Base-by-base conservation (phyloP, 2,888 invertebrate genomes). In the Cheilosia vulpina region DNA sequence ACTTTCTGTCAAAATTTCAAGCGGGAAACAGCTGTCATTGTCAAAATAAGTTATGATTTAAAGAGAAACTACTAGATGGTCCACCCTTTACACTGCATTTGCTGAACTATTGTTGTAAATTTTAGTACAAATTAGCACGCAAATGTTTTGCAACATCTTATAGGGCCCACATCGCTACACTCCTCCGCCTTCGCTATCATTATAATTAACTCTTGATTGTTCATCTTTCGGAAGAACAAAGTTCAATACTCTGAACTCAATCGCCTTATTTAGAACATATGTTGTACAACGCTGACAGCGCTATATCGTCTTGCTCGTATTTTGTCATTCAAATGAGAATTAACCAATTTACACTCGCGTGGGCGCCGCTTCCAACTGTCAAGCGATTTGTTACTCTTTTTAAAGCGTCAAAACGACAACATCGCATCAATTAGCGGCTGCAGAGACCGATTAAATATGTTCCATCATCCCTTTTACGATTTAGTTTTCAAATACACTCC, bases 161-260 rank as follows among this genome's bases (percentile, higher is more conserved):
- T 7, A 7, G 45, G 45, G 45, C n/a, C 45, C 15, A 6, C 17
- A 2, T 21, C 13, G 17, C 11, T 21, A 50, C 13, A 6, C 45
- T 21, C 6, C 9, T 21, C 11, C 50, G 50, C 13, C 31, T 17
- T 7, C 43, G n/a, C 9, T 47, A 21, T 58, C 11, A 3, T 41
- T 27, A 27, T 2, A 6, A 27, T 27, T 7, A 2, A 24, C 31
- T 15, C 7, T 21, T 17, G 17, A n/a, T 65, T 65, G 27, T 17
- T 58, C 9, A 21, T 50, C 15, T 34, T 15, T 4, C 47, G 13
- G n/a, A 4, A 27, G n/a, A n/a, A 43, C n/a, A 17, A 27, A 41
- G 7, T 21, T 57, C n/a, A 21, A 63, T 53, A 43, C 62, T 45
- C 15, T 73, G 62, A 63, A 73, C 53, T 45, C 31, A 7, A 17